A percentile compares a stretch with the other conserved stretches of the same genome.
phyloP scores from a whole-genome alignment of 1,140 invertebrate species.

The Lethocerus indicus region DNA sequence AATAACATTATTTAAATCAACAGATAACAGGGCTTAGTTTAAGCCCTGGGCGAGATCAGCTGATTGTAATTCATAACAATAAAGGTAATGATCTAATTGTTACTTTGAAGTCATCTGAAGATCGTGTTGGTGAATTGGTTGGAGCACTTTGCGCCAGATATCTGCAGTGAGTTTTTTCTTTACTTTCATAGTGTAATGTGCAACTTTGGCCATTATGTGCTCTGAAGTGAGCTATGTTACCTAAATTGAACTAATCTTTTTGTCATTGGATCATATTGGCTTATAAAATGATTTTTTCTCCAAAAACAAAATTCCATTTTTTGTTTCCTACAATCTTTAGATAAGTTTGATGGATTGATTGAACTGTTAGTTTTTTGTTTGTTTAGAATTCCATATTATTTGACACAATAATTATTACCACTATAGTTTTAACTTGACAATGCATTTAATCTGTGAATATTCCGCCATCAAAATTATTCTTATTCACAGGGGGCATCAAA shows the following conservation, averaged over 20 bases:
- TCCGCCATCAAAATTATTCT: too few relatives aligned
- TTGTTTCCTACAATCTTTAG: too few relatives aligned
- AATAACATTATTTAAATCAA: slow-evolving; percentile 6
- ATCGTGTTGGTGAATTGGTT: slow-evolving; percentile 73
- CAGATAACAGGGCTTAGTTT: slow-evolving; percentile 66
- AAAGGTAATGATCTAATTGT: slow-evolving; percentile 83
- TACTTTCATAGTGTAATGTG: not conserved
- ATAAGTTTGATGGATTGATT: too few relatives aligned
- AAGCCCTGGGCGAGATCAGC: slow-evolving; percentile 68
- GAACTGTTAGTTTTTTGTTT: too few relatives aligned
- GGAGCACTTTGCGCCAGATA: slow-evolving; percentile 61
- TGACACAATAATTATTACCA: too few relatives aligned
- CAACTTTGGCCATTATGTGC: not conserved
- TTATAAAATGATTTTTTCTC: too few relatives aligned
- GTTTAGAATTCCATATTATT: too few relatives aligned
- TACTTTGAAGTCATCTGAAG: slow-evolving; percentile 45
- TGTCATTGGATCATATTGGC: too few relatives aligned
- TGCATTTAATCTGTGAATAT: too few relatives aligned
- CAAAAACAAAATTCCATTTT: too few relatives aligned
- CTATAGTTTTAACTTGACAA: too few relatives aligned
- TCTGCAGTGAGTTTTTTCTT: slow-evolving; percentile 43
- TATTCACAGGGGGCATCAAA: too few relatives aligned
- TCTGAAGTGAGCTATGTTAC: not conserved
- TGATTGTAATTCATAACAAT: slow-evolving; percentile 76
- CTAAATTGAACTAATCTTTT: not conserved